Base-by-base conservation (phyloP, 2,888 invertebrate species). In the Agrotis segetum region DNA sequence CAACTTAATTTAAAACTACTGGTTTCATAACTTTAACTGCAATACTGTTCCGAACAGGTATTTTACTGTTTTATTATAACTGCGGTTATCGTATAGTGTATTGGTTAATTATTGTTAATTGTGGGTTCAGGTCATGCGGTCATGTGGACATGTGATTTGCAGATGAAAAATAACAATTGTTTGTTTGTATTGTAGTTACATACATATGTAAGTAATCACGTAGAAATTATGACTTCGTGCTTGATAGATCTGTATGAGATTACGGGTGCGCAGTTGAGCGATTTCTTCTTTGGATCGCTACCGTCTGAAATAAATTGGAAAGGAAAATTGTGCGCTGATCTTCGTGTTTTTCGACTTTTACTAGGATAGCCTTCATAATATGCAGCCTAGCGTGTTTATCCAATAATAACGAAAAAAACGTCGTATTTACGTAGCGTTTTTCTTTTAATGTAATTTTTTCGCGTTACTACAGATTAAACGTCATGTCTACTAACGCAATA, bases 21-120 rank as follows among this genome's bases (percentile, higher is more conserved):
- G 49, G 49, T 49, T 67, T 64, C 81, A 76, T 71, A 67, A 44
- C 21, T 65, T 81, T 81, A 67, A 81, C 40, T 65, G 56, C 71
- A 65, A 49, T 52, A 29, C 34, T 53, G 53, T 64, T 79, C 24
- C n/a, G 16, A 44, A 56, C 24, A 53, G 62, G 53, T 61, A 55
- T 65, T 81, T 64, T 53, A 56, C 17, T 64, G 60, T 34, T 74
- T 62, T 62, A 62, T 50, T 11, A 16, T 79, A 40, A 58, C 34
- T 61, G 56, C 0, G 14, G 60, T 62, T 16, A 68, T 63, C 46
- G 67, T 19, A 63, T 46, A 19, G 29, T 52, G 52, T 65, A 58
- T 67, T 67, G 56, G 56, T 74, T 53, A 68, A 55, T 61, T 61
- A 47, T 61, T 16, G 29, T 49, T 61, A 65, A 58, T 56, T 56